A percentile compares a stretch with the other conserved stretches of the same genome.
Evolutionary conservation across 2,888 invertebrate genomes (phyloP).

Genomic region (Laothoe populi): DNA sequence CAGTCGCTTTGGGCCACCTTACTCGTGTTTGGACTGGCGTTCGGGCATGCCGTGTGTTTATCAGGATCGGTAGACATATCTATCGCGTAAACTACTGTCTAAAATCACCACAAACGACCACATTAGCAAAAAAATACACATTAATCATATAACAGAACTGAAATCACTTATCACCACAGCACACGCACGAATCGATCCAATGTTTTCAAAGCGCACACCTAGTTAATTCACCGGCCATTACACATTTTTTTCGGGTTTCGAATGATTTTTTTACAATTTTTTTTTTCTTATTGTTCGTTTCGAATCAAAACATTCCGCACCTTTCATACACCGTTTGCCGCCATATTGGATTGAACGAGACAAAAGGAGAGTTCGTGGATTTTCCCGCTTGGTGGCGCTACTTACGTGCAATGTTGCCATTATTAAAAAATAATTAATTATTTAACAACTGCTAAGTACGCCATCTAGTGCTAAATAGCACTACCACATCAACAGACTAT

Average conservation of each 20-base stretch:
- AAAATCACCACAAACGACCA: slow-evolving; percentile 69
- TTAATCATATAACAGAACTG: slow-evolving; percentile 38
- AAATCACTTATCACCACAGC: slow-evolving; percentile 50
- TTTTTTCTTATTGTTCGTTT: slow-evolving; percentile 68
- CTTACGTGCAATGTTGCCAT: slow-evolving; percentile 53
- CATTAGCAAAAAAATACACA: slow-evolving; percentile 67
- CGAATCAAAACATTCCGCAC: slow-evolving; percentile 82
- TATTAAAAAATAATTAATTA: slow-evolving; percentile 32
- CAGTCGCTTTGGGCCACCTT: slow-evolving; percentile 43
- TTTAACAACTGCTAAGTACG: slow-evolving; percentile 25
- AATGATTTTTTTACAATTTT: slow-evolving; percentile 50
- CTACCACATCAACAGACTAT: not conserved
- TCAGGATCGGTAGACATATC: slow-evolving; percentile 82
- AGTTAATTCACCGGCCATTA: slow-evolving; percentile 62
- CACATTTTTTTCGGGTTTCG: slow-evolving; percentile 59
- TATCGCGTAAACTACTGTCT: slow-evolving; percentile 69
- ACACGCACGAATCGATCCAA: slow-evolving; percentile 59
- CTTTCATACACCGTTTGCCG: slow-evolving; percentile 81
- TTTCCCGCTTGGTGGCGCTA: slow-evolving; percentile 57
- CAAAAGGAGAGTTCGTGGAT: slow-evolving; percentile 63
- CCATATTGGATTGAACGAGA: slow-evolving; percentile 82
- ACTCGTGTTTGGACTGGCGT: slow-evolving; percentile 53
- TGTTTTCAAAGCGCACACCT: slow-evolving; percentile 58
- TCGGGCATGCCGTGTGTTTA: slow-evolving; percentile 73
- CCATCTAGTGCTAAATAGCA: slow-evolving; percentile 42